Evolutionary conservation across 2,113 vertebrate genomes (phyloP), one percentile per base, ranked within the genome.

Genomic region (Platanista minor): DNA sequence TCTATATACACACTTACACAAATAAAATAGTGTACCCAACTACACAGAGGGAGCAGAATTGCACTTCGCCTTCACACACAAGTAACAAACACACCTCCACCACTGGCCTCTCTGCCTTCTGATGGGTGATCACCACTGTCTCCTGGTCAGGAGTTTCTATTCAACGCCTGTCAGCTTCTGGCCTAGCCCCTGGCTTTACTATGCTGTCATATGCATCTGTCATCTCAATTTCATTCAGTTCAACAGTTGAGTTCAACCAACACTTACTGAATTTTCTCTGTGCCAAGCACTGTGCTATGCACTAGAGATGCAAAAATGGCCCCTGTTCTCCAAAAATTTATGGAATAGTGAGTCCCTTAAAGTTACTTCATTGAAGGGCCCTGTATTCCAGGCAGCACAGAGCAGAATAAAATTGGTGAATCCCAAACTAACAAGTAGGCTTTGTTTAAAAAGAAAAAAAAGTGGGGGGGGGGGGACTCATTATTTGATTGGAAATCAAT

Each of bases 401-500:
- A 31, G 12, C 41, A 83, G 54, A 90, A 33, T 36, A n/a, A 87
- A 72, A 74, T 27, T 41, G 49, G 27, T 57, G 33, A 46, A 71
- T 61, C 43, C n/a, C 12, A 61, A 83, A 77, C 31, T 66, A 83
- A 87, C 49, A 92, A 87, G 29, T 52, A 64, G 49, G 10, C 3
- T 80, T 67, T 67, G 17, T 54, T 80, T 33, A 82, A 77, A 72
- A 64, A 91, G 23, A 17, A 88, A 91, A 41, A 14, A 11, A 8
- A 6, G 4, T 2, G 14, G 33, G 20, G 7, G 7, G 4, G 3
- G 14, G 33, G 20, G 7, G 5, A 6, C 1, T 49, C 33, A 67
- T n/a, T 72, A 12, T 83, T 66, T 43, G 36, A 87, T 36, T 86
- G 20, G 78, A 95, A 93, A 83, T 87, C 11, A n/a, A 43, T 78